Percentiles rank a stretch among this genome's conserved stretches.
Conservation (phyloP, 1,140 invertebrate genomes). For the Sinonovacula constricta region DNA sequence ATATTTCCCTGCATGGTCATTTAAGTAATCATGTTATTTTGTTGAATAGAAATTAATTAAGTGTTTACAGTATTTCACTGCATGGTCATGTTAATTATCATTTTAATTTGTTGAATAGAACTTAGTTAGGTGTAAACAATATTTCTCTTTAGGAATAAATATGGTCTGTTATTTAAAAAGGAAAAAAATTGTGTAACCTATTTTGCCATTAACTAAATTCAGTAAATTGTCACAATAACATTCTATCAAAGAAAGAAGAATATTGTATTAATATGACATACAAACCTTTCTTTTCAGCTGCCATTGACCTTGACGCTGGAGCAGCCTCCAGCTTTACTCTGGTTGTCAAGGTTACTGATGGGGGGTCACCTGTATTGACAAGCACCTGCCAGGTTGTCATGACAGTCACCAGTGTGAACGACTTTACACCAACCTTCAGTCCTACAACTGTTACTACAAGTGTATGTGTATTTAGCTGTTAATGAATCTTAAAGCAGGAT, state of each 20-base stretch:
- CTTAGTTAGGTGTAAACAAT: too few species aligned
- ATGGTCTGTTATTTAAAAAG: background rate
- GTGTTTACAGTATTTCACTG: too few species aligned
- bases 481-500: background rate
- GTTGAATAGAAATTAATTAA: too few species aligned
- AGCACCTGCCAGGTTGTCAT: constrained; percentile 39
- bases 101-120: too few species aligned
- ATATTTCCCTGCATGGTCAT: too few species aligned
- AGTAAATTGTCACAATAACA: too few species aligned
- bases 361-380: constrained; percentile 20
- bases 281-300: background rate
- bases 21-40: too few species aligned
- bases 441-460: constrained; percentile 8
- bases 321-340: constrained; percentile 34
- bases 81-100: too few species aligned
- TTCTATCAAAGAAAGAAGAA: too few species aligned
- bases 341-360: constrained; percentile 36
- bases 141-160: background rate
- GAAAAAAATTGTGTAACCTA: background rate
- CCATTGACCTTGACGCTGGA: constrained; percentile 35
- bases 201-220: background rate
- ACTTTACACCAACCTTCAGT: constrained; percentile 24
- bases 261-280: too few species aligned
- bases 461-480: background rate
- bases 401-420: constrained; percentile 27